phyloP scores from a whole-genome alignment of 2,797 vertebrate species.

The Cyprinella venusta region DNA sequence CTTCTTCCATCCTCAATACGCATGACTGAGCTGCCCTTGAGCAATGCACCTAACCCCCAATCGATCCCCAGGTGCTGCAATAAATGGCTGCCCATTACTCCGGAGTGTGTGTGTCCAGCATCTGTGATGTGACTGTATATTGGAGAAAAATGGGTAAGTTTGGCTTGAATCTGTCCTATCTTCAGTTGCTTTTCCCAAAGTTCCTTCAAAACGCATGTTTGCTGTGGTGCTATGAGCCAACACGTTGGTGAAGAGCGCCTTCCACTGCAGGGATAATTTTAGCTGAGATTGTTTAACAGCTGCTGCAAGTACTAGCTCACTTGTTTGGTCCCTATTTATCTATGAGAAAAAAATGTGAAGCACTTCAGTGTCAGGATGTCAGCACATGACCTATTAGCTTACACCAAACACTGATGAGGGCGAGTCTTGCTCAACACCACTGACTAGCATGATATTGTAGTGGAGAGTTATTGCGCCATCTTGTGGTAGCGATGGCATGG shows the following conservation, averaged over 20 bases:
- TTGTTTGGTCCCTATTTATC: constrained; percentile 13
- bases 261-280: constrained; percentile 48
- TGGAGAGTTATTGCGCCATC: constrained; percentile 33
- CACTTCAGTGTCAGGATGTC: constrained; percentile 13
- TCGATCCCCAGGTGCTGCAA: too few species aligned
- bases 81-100: too few species aligned
- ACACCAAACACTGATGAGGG: neutral
- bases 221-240: constrained; percentile 40
- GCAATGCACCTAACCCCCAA: too few species aligned
- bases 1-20: too few species aligned
- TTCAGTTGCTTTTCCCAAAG: neutral
- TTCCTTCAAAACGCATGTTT: neutral
- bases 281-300: constrained; percentile 43
- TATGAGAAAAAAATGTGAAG: neutral
- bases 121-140: neutral
- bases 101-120: too few species aligned
- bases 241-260: constrained; percentile 10
- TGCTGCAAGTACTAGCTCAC: constrained; percentile 42
- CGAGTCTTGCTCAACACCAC: neutral
- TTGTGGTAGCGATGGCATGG: constrained; percentile 19
- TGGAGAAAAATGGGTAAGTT: neutral
- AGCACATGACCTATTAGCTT: constrained; percentile 27
- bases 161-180: neutral
- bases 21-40: too few species aligned
- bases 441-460: neutral